phyloP scores from a whole-genome alignment of 2,888 invertebrate species.

The Galeopsomyia nigrocyanea region DNA sequence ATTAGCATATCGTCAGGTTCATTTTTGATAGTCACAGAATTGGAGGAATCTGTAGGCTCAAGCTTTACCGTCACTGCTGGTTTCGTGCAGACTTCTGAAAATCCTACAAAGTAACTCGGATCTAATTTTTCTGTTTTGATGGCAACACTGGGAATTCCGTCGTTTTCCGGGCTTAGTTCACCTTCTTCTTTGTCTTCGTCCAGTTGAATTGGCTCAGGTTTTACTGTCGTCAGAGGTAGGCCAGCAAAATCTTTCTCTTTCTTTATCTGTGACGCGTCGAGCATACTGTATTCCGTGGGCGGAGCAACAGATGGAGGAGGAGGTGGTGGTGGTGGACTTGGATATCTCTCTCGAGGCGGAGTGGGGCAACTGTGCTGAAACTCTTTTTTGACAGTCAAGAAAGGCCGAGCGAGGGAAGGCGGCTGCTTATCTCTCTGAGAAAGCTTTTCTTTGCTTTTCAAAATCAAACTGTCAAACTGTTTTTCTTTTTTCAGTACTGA shows the following conservation, averaged over 20 bases:
- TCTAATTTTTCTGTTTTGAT: not conserved
- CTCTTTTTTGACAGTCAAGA: not conserved
- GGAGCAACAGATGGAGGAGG: not conserved
- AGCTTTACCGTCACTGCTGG: not conserved
- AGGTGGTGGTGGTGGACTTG: not conserved
- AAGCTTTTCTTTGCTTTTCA: not conserved
- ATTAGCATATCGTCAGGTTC: slow-evolving; percentile 1
- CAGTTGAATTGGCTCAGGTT: too few relatives aligned
- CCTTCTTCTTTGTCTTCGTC: slow-evolving; percentile 34
- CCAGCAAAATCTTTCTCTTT: too few relatives aligned
- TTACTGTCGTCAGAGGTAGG: too few relatives aligned
- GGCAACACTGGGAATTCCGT: too few relatives aligned
- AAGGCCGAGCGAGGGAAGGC: too few relatives aligned
- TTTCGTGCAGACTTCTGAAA: too few relatives aligned
- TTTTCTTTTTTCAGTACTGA: not conserved
- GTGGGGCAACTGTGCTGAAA: not conserved
- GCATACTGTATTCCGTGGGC: not conserved
- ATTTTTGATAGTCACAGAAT: slow-evolving; percentile 2
- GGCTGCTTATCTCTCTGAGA: not conserved
- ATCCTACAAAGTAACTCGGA: not conserved
- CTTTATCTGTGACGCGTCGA: too few relatives aligned
- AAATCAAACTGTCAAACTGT: not conserved
- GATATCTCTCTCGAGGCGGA: too few relatives aligned
- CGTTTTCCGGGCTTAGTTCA: slow-evolving; percentile 25
- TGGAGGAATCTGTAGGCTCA: slow-evolving; percentile 14